A percentile compares a stretch with the other conserved stretches of the same genome.
These are phyloP conservation scores for Diglossa cyanea DNA, from an alignment of 2,797 vertebrate genomes.

Conservation along the genomic window DNA sequence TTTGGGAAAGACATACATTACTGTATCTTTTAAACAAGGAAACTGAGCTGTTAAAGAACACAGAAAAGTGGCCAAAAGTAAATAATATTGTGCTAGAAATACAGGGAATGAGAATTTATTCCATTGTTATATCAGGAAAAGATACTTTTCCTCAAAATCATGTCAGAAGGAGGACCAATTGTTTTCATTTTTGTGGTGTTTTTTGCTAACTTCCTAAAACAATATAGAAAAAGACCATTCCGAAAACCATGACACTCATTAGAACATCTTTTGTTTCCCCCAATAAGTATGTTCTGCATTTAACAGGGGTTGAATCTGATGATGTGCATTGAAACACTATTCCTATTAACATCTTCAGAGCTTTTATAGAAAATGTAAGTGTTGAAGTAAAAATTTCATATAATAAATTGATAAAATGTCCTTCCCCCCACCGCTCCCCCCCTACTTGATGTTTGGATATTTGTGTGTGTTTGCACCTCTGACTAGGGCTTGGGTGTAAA, in stretches of 20 bases:
- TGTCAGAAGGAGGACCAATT: not conserved
- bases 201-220: not conserved
- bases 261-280: not conserved
- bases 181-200: not conserved
- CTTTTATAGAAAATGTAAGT: not conserved
- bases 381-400: not conserved
- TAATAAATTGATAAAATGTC: not conserved
- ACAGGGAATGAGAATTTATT: not conserved
- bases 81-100: not conserved
- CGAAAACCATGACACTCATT: not conserved
- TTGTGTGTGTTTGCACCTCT: not conserved
- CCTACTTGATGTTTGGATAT: not conserved
- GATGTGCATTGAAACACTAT: not conserved
- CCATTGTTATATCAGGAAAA: not conserved
- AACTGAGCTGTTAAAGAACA: not conserved
- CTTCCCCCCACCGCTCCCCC: not conserved
- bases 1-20: not conserved
- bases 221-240: not conserved
- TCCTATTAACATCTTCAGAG: not conserved
- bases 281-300: not conserved
- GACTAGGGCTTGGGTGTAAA: not conserved
- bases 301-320: not conserved
- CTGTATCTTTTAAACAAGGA: not conserved
- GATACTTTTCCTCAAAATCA: not conserved
- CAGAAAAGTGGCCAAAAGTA: not conserved